Conservation (phyloP, 2,888 invertebrate species). For the Melieria omissa region DNA sequence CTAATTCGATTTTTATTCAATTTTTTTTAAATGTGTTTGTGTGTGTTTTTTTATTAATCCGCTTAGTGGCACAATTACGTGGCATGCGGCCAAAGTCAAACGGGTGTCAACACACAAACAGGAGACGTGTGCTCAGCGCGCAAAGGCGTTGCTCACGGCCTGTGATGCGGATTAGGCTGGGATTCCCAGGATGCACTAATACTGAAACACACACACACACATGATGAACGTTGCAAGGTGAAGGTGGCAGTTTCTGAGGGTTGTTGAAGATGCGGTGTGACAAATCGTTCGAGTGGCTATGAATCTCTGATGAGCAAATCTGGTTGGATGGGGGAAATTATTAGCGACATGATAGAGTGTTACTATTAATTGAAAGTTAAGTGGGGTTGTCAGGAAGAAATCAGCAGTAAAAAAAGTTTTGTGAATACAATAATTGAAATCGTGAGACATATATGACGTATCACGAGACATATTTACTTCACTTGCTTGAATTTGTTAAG, state of each 20-base stretch:
- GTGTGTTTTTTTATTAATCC: constrained; percentile 55
- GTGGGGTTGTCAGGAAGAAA: too few species aligned
- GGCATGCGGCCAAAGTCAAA: constrained; percentile 45
- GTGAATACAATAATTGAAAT: too few species aligned
- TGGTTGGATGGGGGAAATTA: too few species aligned
- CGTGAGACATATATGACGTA: too few species aligned
- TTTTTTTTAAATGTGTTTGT: constrained; percentile 21
- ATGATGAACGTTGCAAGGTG: background rate
- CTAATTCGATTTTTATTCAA: constrained; percentile 61
- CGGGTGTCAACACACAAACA: constrained; percentile 42
- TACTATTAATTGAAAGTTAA: too few species aligned
- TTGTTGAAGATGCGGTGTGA: constrained; percentile 37
- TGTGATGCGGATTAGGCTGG: constrained; percentile 58
- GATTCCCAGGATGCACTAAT: constrained; percentile 52
- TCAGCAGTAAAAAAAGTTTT: too few species aligned
- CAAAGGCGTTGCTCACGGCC: constrained; percentile 31
- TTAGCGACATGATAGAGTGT: too few species aligned
- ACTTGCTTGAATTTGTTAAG: too few species aligned
- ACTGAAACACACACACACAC: background rate
- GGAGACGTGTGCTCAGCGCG: constrained; percentile 35
- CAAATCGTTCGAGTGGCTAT: constrained; percentile 45
- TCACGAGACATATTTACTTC: too few species aligned
- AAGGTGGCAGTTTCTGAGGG: constrained; percentile 1
- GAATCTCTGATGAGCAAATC: constrained; percentile 38
- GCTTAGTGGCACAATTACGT: constrained; percentile 55